Evolutionary conservation across 2,797 vertebrate species (phyloP).

Genomic region (Megaceryle alcyon): DNA sequence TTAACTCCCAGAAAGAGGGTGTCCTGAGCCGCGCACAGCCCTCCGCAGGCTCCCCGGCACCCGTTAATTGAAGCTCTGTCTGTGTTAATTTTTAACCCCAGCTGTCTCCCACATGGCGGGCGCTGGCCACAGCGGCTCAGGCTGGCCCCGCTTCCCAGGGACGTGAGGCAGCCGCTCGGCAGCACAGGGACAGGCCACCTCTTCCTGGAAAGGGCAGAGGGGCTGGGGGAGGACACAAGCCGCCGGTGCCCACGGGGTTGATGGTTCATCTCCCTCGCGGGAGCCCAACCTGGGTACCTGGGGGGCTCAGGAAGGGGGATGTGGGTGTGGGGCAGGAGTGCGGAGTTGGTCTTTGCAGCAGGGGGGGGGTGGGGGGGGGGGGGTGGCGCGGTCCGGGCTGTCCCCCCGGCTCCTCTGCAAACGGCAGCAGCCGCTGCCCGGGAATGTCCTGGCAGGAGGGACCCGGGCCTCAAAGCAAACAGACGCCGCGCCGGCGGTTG

Average conservation of each 20-base stretch:
- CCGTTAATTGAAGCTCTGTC: background rate
- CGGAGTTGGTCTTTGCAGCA: background rate
- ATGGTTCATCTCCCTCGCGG: background rate
- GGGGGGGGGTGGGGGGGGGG: background rate
- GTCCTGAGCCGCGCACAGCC: background rate
- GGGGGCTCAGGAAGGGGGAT: fast-evolving
- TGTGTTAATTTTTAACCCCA: constrained; percentile 72
- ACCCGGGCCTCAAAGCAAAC: constrained; percentile 68
- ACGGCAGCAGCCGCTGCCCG: constrained; percentile 30
- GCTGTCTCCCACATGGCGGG: constrained; percentile 35
- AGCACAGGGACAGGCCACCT: background rate
- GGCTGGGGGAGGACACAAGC: background rate
- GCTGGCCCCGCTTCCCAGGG: background rate
- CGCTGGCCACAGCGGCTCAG: background rate
- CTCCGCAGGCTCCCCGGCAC: background rate
- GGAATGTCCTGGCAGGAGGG: constrained; percentile 63
- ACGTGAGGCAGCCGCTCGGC: background rate
- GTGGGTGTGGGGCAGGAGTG: background rate
- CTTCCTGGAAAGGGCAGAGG: background rate
- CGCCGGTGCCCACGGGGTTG: background rate
- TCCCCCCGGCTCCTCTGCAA: background rate
- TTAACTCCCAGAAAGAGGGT: fast-evolving
- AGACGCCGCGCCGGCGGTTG: background rate
- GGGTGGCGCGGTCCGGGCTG: background rate
- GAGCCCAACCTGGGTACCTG: background rate